Conservation (phyloP, 1,140 invertebrate species). For the Diorhabda carinulata region DNA sequence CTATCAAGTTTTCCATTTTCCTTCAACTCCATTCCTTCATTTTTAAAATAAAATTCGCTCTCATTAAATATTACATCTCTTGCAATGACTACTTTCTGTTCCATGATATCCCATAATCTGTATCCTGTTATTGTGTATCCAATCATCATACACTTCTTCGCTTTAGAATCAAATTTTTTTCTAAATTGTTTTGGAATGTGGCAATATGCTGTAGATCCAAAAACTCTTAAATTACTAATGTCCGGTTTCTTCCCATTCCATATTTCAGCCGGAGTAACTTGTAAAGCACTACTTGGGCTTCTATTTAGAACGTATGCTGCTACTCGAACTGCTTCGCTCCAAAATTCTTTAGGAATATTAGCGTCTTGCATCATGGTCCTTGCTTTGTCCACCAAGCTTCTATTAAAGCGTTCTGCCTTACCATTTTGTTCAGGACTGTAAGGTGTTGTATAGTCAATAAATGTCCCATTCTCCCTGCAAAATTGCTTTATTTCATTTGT, state of each 20-base stretch:
- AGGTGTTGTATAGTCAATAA: conserved; percentile 34
- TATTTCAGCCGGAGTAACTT: conserved; percentile 20
- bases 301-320: conserved; percentile 1
- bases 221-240: conserved; percentile 35
- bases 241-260: conserved; percentile 36
- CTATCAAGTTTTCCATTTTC: background rate
- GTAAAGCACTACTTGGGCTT: background rate
- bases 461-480: conserved; percentile 31
- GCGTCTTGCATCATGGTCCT: conserved; percentile 35
- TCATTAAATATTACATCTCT: no score
- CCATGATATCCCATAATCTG: conserved; percentile 18
- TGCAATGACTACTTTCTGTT: no score
- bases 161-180: conserved; percentile 32
- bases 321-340: conserved; percentile 28
- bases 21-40: no score
- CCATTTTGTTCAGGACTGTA: conserved; percentile 54
- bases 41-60: no score
- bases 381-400: conserved; percentile 48
- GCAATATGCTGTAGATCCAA: conserved; percentile 37
- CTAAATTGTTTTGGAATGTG: conserved; percentile 35
- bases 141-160: conserved; percentile 32
- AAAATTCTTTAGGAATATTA: conserved; percentile 24
- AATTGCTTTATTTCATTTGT: conserved; percentile 31
- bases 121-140: conserved; percentile 26
- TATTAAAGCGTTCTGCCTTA: conserved; percentile 50